Evolutionary conservation across 2,888 invertebrate species (phyloP).

Genomic region (Synanthedon formicaeformis): DNA sequence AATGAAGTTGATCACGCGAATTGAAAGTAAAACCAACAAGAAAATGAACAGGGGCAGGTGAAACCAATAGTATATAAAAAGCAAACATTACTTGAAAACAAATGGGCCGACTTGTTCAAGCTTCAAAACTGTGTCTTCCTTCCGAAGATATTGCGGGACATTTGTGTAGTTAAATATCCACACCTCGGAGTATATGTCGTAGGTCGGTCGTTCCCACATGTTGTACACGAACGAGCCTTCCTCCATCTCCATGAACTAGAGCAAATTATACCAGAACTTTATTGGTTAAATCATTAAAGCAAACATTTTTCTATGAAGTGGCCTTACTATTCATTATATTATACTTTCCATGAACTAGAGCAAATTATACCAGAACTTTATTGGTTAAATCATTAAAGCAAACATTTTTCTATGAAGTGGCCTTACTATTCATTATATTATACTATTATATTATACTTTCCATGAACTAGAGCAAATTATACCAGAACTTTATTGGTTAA

Average conservation of each 20-base stretch:
- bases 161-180: slow-evolving; percentile 88
- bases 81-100: slow-evolving; percentile 74
- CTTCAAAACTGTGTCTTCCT: slow-evolving; percentile 73
- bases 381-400: too few species aligned
- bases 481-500: not conserved
- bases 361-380: slow-evolving; percentile 1
- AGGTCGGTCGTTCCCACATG: slow-evolving; percentile 79
- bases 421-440: too few species aligned
- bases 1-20: too few species aligned
- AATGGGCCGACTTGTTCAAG: slow-evolving; percentile 85
- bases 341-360: slow-evolving; percentile 65
- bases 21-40: too few species aligned
- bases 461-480: slow-evolving; percentile 47
- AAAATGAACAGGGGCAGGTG: too few species aligned
- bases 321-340: too few species aligned
- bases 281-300: too few species aligned
- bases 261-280: slow-evolving; percentile 1
- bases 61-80: too few species aligned
- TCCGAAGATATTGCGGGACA: slow-evolving; percentile 73
- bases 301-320: too few species aligned
- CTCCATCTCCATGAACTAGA: slow-evolving; percentile 66
- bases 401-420: too few species aligned
- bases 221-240: slow-evolving; percentile 74
- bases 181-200: slow-evolving; percentile 75
- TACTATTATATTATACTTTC: too few species aligned